phyloP scores from a whole-genome alignment of 1,140 invertebrate genomes.

The Drosophila auraria region DNA sequence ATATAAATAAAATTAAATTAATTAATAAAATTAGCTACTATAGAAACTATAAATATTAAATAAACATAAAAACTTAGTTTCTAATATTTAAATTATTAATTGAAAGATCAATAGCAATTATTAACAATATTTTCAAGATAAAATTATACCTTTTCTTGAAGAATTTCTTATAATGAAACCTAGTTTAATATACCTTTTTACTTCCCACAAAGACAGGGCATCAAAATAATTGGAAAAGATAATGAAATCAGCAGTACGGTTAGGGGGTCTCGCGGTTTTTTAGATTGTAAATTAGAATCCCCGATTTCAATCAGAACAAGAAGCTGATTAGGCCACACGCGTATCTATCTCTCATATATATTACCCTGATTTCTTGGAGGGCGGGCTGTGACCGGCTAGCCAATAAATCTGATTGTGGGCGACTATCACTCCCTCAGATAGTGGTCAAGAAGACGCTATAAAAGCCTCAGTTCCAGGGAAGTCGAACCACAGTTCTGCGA shows the following conservation, averaged over 20 bases:
- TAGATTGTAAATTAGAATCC: slow-evolving; percentile 47
- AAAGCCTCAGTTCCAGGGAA: slow-evolving; percentile 15
- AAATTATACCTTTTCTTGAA: too few relatives aligned
- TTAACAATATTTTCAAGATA: too few relatives aligned
- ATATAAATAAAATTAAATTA: too few relatives aligned
- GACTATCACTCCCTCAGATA: slow-evolving; percentile 38
- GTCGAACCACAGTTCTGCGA: slow-evolving; percentile 29
- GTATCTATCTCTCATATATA: slow-evolving; percentile 41
- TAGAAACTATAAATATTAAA: too few relatives aligned
- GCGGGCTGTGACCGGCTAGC: slow-evolving; percentile 13
- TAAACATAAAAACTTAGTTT: neutral
- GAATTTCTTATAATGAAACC: neutral
- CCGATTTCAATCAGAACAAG: slow-evolving; percentile 44
- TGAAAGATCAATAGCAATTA: too few relatives aligned
- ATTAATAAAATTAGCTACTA: too few relatives aligned
- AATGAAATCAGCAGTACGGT: slow-evolving; percentile 16
- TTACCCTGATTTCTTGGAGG: slow-evolving; percentile 24
- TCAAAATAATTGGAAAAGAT: slow-evolving; percentile 50
- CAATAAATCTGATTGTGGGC: slow-evolving; percentile 51
- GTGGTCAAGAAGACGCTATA: slow-evolving; percentile 29
- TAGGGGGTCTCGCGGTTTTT: slow-evolving; percentile 21
- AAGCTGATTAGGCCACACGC: slow-evolving; percentile 40
- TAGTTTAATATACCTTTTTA: neutral
- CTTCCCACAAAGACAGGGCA: neutral
- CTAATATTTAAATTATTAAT: neutral